Evolutionary conservation across 2,888 invertebrate genomes (phyloP).

Genomic region (Sphinx pinastri): DNA sequence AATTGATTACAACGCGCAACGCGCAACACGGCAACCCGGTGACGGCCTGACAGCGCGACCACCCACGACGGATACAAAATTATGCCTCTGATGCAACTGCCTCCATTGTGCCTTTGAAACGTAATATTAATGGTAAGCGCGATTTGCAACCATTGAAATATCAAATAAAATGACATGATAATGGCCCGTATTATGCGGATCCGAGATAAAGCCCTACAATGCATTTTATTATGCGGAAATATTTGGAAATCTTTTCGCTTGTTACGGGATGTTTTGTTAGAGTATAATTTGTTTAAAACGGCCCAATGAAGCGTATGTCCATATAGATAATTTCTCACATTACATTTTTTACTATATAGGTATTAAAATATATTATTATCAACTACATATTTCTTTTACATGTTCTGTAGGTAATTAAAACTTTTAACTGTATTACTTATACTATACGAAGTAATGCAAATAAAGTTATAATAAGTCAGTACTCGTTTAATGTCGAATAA

Average conservation of each 20-base stretch:
- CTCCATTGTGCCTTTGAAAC: conserved; percentile 49
- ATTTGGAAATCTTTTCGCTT: neutral
- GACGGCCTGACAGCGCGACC: conserved; percentile 70
- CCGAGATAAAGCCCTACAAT: conserved; percentile 4
- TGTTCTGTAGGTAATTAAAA: no score
- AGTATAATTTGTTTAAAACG: neutral
- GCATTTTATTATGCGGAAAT: conserved; percentile 1
- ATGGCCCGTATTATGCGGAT: conserved; percentile 26
- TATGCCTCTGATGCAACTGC: conserved; percentile 56
- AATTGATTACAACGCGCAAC: conserved; percentile 72
- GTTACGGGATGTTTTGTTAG: neutral
- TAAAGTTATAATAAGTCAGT: neutral
- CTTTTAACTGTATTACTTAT: neutral
- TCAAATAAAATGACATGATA: conserved; percentile 48
- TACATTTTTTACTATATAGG: no score
- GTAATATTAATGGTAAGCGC: conserved; percentile 42
- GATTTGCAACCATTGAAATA: conserved; percentile 55
- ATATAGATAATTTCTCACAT: no score
- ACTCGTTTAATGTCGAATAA: neutral
- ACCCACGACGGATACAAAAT: conserved; percentile 65
- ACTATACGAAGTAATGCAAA: neutral
- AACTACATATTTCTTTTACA: no score
- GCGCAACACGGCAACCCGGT: conserved; percentile 38
- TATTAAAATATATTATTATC: no score
- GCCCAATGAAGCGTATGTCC: no score